Base-by-base conservation (phyloP, 2,113 vertebrate genomes). In the Pogona vitticeps region DNA sequence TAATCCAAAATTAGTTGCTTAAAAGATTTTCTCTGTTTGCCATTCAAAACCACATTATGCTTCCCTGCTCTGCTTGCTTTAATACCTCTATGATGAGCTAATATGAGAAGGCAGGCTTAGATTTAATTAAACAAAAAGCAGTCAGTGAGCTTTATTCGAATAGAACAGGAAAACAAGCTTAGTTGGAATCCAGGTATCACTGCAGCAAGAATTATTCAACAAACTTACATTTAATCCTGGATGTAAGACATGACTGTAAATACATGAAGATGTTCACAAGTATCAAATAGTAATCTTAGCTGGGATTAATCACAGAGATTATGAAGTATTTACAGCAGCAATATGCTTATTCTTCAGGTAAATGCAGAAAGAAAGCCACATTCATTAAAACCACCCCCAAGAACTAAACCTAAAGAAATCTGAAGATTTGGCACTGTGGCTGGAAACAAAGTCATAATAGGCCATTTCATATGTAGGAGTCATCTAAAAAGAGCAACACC, bases 251-350 rank as follows among this genome's bases (percentile, higher is more conserved):
- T 14, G 59, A 67, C 85, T 52, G 13, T 21, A 83, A 31, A 52
- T 80, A 93, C 88, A 90, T 90, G 86, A 79, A 90, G 86, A 88
- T 40, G 88, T 87, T 67, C 23, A 38, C 23, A 87, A 36, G 85
- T 86, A 92, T 91, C 88, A 90, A 89, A 75, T 90, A n/a, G 42
- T 83, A 88, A 81, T 89, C 88, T 92, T 89, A 90, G 88, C 56
- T 15, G 2, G 71, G 70, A 92, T 90, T 93, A 92, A 91, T 79
- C 46, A 82, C 75, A 36, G 83, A 75, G 84, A 88, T 93, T 89
- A 92, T 33, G 63, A 83, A 87, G 86, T 80, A 68, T 76, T 88
- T 72, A 83, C 79, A 75, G 59, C 83, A 77, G 0, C 82, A 77
- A 0, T 1, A 88, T 63, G 76, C 31, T 26, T 46, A 85, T 81